Percentiles rank a stretch among this genome's conserved stretches.
Conservation (phyloP, 64 coral and sea anemone genomes). For the Orbicella faveolata region DNA sequence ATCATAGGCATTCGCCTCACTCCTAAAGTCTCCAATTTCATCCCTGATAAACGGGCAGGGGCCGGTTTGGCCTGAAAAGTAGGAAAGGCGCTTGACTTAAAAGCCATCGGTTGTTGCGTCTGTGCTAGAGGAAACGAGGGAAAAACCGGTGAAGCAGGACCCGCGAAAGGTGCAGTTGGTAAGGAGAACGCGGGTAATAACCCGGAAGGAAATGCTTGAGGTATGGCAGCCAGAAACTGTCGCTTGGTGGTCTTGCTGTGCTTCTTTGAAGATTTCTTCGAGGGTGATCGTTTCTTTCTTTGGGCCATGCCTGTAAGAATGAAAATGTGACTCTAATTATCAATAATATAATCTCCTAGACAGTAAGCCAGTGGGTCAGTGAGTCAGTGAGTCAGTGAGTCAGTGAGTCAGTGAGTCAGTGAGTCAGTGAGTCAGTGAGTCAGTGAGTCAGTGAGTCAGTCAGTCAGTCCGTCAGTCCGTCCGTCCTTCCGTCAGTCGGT, state of each 20-base stretch:
- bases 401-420: neutral
- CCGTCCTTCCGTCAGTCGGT: neutral
- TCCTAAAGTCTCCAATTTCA: neutral
- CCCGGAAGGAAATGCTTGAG: neutral
- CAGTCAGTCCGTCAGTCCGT: neutral
- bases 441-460: too few relatives aligned
- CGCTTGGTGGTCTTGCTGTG: constrained; percentile 15
- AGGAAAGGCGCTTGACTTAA: neutral
- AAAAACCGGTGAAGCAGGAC: neutral
- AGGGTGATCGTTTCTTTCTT: constrained; percentile 26
- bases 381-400: neutral
- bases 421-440: neutral
- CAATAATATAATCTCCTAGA: neutral
- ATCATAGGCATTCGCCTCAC: neutral
- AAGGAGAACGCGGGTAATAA: neutral
- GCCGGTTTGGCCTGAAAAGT: neutral
- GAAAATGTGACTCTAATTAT: neutral
- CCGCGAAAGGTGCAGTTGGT: neutral
- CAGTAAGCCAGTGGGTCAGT: neutral
- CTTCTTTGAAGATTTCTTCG: neutral
- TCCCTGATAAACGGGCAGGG: neutral
- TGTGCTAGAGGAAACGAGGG: constrained; percentile 2
- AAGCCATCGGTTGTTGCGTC: neutral
- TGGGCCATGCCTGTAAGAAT: constrained; percentile 19
- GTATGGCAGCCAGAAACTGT: constrained; percentile 11